Percentiles rank a stretch among this genome's conserved stretches.
Conservation (phyloP, 1,140 invertebrate species). For the Achroia grisella region DNA sequence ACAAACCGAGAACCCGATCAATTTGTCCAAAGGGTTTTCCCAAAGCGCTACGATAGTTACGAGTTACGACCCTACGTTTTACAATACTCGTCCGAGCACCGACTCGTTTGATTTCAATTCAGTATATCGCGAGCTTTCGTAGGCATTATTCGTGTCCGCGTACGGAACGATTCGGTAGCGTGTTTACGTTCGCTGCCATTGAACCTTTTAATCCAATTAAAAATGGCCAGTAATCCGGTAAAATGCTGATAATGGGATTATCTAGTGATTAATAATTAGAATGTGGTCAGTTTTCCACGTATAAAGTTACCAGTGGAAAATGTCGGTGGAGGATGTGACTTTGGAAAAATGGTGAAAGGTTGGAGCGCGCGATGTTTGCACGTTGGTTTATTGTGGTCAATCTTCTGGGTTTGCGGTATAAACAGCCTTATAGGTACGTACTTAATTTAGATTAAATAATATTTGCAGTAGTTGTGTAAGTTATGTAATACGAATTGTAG, state of each 20-base stretch:
- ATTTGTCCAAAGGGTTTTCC: slow-evolving; percentile 39
- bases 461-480: background rate
- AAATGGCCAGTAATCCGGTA: slow-evolving; percentile 35
- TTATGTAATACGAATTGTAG: background rate
- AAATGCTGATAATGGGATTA: slow-evolving; percentile 39
- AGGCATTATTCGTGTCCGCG: slow-evolving; percentile 20
- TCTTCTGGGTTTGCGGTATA: slow-evolving; percentile 24
- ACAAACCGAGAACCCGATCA: slow-evolving; percentile 39
- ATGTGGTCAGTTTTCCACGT: slow-evolving; percentile 28
- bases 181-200: slow-evolving; percentile 42
- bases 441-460: background rate
- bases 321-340: slow-evolving; percentile 51
- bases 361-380: slow-evolving; percentile 43
- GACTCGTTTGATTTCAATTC: slow-evolving; percentile 13
- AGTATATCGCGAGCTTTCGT: slow-evolving; percentile 39
- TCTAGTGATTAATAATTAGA: slow-evolving; percentile 32
- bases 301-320: slow-evolving; percentile 42
- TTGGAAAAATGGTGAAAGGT: slow-evolving; percentile 63
- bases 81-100: background rate
- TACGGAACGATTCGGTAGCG: slow-evolving; percentile 18
- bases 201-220: slow-evolving; percentile 56
- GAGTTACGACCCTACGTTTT: slow-evolving; percentile 19
- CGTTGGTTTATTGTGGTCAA: slow-evolving; percentile 43
- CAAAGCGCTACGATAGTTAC: slow-evolving; percentile 28
- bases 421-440: slow-evolving; percentile 55